phyloP scores from a whole-genome alignment of 2,888 invertebrate genomes.

The Iselma pallidipennis region DNA sequence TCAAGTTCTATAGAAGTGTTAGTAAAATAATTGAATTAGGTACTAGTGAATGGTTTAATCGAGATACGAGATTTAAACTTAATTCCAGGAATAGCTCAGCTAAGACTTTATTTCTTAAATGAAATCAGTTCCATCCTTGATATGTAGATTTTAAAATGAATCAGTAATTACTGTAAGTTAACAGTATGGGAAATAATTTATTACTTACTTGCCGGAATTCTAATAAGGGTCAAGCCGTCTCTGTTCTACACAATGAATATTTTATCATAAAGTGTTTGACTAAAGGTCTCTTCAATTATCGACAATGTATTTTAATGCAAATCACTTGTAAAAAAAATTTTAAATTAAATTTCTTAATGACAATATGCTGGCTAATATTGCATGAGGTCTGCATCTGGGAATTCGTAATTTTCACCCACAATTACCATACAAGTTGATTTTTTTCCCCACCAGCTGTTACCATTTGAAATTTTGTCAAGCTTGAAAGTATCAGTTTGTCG shows the following conservation, averaged over 20 bases:
- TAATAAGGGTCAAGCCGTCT: neutral
- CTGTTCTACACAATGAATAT: neutral
- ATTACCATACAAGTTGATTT: slow-evolving; percentile 13
- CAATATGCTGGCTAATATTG: neutral
- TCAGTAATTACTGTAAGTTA: neutral
- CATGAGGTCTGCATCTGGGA: slow-evolving; percentile 14
- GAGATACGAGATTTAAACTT: neutral
- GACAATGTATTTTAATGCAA: neutral
- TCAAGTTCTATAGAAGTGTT: neutral
- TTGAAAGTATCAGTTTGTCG: no score
- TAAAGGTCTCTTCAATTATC: neutral
- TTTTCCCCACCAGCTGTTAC: neutral
- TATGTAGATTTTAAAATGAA: neutral
- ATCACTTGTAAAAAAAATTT: neutral
- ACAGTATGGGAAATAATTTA: neutral
- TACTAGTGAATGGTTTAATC: neutral
- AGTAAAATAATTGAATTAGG: neutral
- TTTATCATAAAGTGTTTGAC: neutral
- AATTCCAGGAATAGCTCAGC: neutral
- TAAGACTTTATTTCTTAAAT: neutral
- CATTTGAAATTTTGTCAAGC: neutral
- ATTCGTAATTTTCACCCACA: slow-evolving; percentile 11
- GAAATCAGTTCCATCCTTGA: neutral
- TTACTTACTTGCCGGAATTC: neutral
- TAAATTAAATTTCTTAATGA: neutral